Base-by-base conservation (phyloP, 2,797 vertebrate species). In the Tympanoctomys barrerae region DNA sequence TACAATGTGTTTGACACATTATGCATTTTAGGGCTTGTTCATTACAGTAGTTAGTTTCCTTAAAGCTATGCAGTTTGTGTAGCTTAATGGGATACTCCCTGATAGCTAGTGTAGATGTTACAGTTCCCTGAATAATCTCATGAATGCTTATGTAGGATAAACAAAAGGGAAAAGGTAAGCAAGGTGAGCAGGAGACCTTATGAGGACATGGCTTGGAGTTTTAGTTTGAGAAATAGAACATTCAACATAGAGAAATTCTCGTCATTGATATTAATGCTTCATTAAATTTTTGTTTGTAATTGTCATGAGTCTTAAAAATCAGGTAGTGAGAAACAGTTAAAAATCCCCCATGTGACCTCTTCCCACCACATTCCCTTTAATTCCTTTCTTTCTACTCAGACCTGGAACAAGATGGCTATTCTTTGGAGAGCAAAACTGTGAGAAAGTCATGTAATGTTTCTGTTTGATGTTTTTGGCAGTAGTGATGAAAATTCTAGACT, bases 381-480 rank as follows among this genome's bases (percentile, higher is more conserved):
- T 89, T 97, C 66, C 46, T 96, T 90, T 97, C 92, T 73, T 90
- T 96, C 96, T 96, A 39, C 62, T 68, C 68, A 75, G 79, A 79
- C 89, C 87, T 95, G 85, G 93, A 98, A 97, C 89, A 97, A 79
- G 75, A 96, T 87, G 93, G 46, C 87, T 96, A 85, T 97, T 98
- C 78, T 97, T 96, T 92, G 71, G 85, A 86, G 97, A 98, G 90
- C 31, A 96, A 97, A 93, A 87, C 84, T 36, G 82, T 96, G 96
- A 89, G 82, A 95, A 97, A 98, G 95, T 96, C 80, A 64, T 97
- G 95, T 86, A 96, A 96, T 96, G 88, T 98, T 98, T 98, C 98
- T 98, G 96, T 98, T 98, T 98, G 97, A 98, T 98, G 98, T 98
- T 96, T 94, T 98, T 98, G 98, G 97, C 98, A 98, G 95, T 87